Evolutionary conservation across 2,888 invertebrate genomes (phyloP), one percentile per base, ranked within the genome.

Genomic region (Linnaemya tessellans): DNA sequence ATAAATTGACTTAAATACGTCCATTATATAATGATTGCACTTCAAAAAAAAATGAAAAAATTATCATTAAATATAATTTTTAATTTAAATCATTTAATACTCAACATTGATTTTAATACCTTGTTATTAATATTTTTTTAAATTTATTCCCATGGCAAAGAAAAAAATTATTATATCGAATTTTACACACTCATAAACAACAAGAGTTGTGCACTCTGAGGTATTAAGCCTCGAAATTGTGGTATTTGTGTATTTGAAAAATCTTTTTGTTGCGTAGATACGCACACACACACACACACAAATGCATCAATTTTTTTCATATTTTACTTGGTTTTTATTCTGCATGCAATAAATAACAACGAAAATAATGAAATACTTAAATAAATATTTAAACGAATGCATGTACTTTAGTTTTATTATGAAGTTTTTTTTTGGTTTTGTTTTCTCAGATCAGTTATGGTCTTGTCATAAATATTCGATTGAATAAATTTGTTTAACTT

Each of bases 151-250:
- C 60, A 62, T 25, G 1, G 11, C 60, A 65, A 46, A 43, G 7
- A 3, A 62, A 41, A 56, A 9, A 25, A 62, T 35, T 15, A 51
- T 74, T n/a, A 49, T 68, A 9, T 25, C 18, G 30, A 18, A 54
- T 15, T 56, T 54, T 30, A 18, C 58, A 46, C 13, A 58, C 18
- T 22, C 38, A 35, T 20, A 46, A 38, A 58, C 22, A 60, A 56
- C 4, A 20, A 30, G 22, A 56, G 46, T 51, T 56, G 35, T 62
- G 51, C 38, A 56, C 51, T 79, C 64, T 64, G 71, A 58, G 71
- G 79, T 70, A 71, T 79, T 64, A 35, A 43, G 10, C 20, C 79
- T 56, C 30, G n/a, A 71, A 71, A 43, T 71, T 71, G 54, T 71
- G 79, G 79, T 11, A 22, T 25, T 30, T 77, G 13, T 56, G 43